Percentiles rank a stretch among this genome's conserved stretches.
phyloP scores from a whole-genome alignment of 2,113 vertebrate genomes.

The Lycaon pictus region DNA sequence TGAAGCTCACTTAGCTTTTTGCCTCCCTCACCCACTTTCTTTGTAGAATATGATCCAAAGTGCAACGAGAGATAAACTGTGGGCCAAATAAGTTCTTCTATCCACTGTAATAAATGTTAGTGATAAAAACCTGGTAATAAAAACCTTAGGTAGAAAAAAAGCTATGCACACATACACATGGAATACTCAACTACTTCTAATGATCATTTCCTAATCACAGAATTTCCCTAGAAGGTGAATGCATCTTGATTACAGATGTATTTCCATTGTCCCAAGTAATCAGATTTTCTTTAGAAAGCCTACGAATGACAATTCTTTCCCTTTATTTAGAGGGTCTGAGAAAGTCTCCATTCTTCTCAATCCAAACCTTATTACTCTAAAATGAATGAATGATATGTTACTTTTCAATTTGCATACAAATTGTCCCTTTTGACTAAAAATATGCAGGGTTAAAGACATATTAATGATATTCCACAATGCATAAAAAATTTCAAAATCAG shows the following conservation, averaged over 20 bases:
- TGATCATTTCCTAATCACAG: constrained; percentile 24
- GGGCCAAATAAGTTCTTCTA: not conserved
- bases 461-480: constrained; percentile 30
- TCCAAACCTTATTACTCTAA: not conserved
- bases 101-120: not conserved
- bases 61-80: not conserved
- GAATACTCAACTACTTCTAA: constrained; percentile 28
- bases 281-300: constrained; percentile 37
- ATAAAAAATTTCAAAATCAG: constrained; percentile 31
- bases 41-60: not conserved
- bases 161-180: not conserved
- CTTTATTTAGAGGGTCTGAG: not conserved
- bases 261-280: constrained; percentile 48
- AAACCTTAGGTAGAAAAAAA: constrained; percentile 16
- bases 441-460: constrained; percentile 4
- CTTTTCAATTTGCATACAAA: constrained; percentile 61
- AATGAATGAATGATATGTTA: not conserved
- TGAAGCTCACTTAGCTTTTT: not conserved
- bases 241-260: constrained; percentile 35
- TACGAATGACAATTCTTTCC: constrained; percentile 11
- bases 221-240: constrained; percentile 33
- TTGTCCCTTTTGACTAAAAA: constrained; percentile 33
- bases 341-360: constrained; percentile 28
- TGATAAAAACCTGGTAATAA: not conserved
- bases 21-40: rapidly evolving